Percentiles rank a stretch among this genome's conserved stretches.
These are phyloP conservation scores for Periparus ater DNA, from an alignment of 2,797 vertebrate species.

Conservation along the genomic window DNA sequence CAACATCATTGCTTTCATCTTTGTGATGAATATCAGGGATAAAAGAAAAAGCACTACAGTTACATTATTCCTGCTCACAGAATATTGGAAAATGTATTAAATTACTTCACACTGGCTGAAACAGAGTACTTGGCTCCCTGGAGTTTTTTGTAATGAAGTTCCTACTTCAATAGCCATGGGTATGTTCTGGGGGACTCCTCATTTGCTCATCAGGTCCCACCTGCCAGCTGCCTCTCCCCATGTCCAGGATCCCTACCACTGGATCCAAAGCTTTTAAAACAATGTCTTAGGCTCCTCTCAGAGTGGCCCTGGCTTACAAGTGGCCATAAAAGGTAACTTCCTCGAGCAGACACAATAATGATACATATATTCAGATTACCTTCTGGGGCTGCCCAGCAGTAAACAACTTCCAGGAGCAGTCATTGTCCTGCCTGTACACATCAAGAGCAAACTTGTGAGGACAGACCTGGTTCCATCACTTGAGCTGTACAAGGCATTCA, in stretches of 20 bases:
- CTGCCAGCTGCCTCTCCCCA: neutral
- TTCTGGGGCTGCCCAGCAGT: neutral
- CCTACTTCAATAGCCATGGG: neutral
- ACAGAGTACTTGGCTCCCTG: neutral
- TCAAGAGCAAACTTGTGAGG: neutral
- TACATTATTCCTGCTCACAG: slow-evolving; percentile 41
- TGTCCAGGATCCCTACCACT: neutral
- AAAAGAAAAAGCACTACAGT: slow-evolving; percentile 43
- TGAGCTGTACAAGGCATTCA: neutral
- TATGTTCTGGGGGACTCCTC: neutral
- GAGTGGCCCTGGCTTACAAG: neutral
- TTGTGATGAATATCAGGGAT: slow-evolving; percentile 40
- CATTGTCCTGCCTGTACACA: neutral
- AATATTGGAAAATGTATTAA: slow-evolving; percentile 48
- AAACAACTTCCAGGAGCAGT: neutral
- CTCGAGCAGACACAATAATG: rapidly evolving
- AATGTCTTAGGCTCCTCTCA: neutral
- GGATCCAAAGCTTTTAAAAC: neutral
- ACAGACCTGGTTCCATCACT: neutral
- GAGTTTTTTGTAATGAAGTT: neutral
- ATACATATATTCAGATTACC: neutral
- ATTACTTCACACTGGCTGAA: neutral
- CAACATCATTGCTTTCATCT: slow-evolving; percentile 45
- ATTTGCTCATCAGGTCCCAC: neutral
- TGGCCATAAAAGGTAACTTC: neutral